These are phyloP conservation scores for Rachycentron canadum DNA, from an alignment of 2,797 vertebrate species.

Conservation along the genomic window DNA sequence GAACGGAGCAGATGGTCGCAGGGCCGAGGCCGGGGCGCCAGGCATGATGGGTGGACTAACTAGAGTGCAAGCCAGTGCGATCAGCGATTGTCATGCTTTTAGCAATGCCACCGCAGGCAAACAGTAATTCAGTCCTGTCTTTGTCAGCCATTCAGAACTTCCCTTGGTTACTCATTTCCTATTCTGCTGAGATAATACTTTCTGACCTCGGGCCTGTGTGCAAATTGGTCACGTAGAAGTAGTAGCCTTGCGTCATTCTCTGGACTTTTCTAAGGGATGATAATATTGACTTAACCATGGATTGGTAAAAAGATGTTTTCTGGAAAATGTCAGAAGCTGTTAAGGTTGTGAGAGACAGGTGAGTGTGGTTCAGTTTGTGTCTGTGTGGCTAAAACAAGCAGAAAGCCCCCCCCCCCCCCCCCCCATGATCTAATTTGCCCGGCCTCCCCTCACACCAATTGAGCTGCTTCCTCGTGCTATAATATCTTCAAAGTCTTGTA, in stretches of 20 bases:
- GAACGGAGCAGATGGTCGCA: constrained; percentile 67
- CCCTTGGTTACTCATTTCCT: background rate
- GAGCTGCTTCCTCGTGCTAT: constrained; percentile 21
- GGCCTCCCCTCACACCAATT: constrained; percentile 13
- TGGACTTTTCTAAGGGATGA: background rate
- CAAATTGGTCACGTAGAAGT: background rate
- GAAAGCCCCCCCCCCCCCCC: background rate
- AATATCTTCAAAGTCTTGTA: constrained; percentile 68
- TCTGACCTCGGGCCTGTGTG: background rate
- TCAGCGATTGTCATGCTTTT: constrained; percentile 1
- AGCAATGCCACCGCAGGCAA: constrained; percentile 3
- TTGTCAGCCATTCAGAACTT: background rate
- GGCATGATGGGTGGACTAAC: constrained; percentile 49
- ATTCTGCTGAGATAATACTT: background rate
- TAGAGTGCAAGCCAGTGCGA: constrained; percentile 33
- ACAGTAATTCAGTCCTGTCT: background rate
- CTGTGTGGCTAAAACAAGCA: background rate
- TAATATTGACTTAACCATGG: background rate
- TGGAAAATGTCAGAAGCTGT: background rate
- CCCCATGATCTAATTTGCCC: constrained; percentile 38
- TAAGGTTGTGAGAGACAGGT: background rate
- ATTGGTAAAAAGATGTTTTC: background rate
- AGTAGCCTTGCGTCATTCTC: too few species aligned
- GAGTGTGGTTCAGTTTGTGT: background rate
- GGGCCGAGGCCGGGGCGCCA: constrained; percentile 47